These are phyloP conservation scores for Ceratina calcarata DNA, from an alignment of 1,140 invertebrate genomes.

Conservation along the genomic window DNA sequence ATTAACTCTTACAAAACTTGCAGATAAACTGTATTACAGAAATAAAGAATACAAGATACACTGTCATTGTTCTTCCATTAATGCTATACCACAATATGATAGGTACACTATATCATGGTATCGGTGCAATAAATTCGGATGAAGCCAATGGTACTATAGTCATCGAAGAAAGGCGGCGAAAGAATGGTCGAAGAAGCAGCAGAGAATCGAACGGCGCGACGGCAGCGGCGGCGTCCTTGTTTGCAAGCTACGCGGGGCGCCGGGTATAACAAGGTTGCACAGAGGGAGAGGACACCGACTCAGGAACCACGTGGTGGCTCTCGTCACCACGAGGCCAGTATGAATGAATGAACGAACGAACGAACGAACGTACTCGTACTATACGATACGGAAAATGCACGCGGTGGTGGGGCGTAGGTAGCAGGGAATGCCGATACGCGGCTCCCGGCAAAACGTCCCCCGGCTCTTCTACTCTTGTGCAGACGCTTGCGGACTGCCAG, in stretches of 20 bases:
- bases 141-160: no score
- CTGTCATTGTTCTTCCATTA: no score
- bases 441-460: conserved; percentile 60
- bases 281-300: conserved; percentile 60
- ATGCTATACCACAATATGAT: no score
- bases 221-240: conserved; percentile 26
- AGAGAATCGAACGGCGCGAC: neutral
- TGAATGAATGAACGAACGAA: conserved; percentile 70
- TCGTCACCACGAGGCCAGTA: conserved; percentile 59
- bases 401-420: conserved; percentile 57
- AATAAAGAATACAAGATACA: no score
- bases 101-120: no score
- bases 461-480: conserved; percentile 60
- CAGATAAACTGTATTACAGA: no score
- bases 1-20: no score
- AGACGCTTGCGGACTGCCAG: conserved; percentile 59
- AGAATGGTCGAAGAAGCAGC: no score
- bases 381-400: conserved; percentile 70
- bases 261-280: conserved; percentile 52
- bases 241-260: conserved; percentile 24
- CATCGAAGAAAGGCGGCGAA: neutral
- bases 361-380: conserved; percentile 62
- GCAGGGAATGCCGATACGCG: conserved; percentile 60
- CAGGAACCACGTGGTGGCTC: conserved; percentile 65
- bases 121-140: no score